These are phyloP conservation scores for Neolamprologus brichardi DNA, from an alignment of 2,113 vertebrate genomes.

Conservation along the genomic window DNA sequence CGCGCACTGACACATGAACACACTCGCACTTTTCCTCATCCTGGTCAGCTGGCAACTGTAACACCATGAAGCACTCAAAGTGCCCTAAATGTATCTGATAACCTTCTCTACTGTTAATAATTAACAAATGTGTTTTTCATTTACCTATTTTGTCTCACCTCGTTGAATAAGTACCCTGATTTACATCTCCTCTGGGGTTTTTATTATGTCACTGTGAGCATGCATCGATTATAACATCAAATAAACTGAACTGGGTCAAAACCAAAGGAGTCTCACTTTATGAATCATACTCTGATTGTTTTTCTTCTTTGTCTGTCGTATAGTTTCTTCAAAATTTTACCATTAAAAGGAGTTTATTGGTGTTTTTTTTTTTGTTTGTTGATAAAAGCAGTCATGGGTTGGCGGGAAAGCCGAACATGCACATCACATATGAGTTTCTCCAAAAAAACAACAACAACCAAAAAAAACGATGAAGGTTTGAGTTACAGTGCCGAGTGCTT, in stretches of 20 bases:
- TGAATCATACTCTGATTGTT: neutral
- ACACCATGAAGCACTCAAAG: neutral
- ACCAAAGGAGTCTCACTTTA: neutral
- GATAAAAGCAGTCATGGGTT: neutral
- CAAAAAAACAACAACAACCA: neutral
- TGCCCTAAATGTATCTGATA: neutral
- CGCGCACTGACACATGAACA: neutral
- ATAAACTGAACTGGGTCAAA: neutral
- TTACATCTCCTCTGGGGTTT: neutral
- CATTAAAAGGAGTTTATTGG: neutral
- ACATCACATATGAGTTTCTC: neutral
- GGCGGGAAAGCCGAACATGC: neutral
- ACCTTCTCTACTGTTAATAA: neutral
- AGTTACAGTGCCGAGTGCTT: neutral
- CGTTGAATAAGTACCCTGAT: neutral
- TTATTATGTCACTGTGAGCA: neutral
- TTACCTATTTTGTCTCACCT: neutral
- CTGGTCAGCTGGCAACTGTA: neutral
- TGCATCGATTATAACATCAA: neutral
- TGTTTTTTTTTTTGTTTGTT: neutral
- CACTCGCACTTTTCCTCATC: neutral
- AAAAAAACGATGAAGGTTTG: neutral
- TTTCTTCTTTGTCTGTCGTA: neutral
- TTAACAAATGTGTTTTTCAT: neutral
- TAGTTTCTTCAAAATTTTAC: neutral